Evolutionary conservation across 2,797 vertebrate genomes (phyloP).

Genomic region (Bucorvus abyssinicus): DNA sequence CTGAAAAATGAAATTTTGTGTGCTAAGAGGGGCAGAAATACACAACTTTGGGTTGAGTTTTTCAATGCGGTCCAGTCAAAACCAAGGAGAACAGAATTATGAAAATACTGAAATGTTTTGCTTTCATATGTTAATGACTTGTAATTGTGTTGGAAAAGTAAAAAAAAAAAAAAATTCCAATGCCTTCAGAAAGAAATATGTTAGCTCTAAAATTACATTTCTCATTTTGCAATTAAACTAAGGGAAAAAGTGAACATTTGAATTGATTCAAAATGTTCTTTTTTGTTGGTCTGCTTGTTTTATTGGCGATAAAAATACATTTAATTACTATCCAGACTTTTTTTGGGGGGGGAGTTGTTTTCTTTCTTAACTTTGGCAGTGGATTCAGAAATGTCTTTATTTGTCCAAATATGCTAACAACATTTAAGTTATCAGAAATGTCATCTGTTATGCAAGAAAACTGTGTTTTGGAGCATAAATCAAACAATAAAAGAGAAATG

Average conservation of each 20-base stretch:
- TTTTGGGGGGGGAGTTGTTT: not conserved
- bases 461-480: not conserved
- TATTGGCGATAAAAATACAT: not conserved
- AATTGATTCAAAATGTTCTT: not conserved
- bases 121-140: not conserved
- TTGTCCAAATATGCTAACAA: not conserved
- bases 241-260: not conserved
- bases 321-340: not conserved
- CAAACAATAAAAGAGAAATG: not conserved
- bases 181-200: not conserved
- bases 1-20: not conserved
- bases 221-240: not conserved
- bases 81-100: not conserved
- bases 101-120: not conserved
- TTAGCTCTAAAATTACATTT: not conserved
- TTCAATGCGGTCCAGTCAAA: not conserved
- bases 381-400: not conserved
- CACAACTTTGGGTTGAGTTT: not conserved
- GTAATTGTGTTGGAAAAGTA: not conserved
- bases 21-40: not conserved
- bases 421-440: not conserved
- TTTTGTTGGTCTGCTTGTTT: not conserved
- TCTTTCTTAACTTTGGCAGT: not conserved
- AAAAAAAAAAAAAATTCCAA: not conserved
- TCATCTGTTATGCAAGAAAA: not conserved